Evolutionary conservation across 2,113 vertebrate species (phyloP), one percentile per base, ranked within the genome.

Genomic region (Stegastes partitus): DNA sequence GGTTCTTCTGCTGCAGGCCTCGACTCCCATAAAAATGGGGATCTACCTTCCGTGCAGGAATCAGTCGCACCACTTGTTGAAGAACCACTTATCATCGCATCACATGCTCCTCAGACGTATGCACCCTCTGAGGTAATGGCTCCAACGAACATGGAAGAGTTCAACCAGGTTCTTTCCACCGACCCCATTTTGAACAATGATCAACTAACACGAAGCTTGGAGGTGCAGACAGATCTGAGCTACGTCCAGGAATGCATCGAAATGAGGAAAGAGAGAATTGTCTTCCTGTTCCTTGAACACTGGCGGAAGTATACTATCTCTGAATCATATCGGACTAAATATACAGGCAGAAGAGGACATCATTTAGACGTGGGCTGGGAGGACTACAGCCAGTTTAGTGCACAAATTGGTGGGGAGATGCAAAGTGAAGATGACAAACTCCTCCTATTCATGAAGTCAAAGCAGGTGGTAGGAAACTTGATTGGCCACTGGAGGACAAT

Each of bases 221-320:
- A 94, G 8, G 95, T 89, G 0, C 93, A 94, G 57, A 94, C 95
- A 0, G 95, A 96, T 84, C 79, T 96, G 0, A 95, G 95, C 22
- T 92, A 95, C 3, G 94, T 95, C 1, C 95, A 94, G 39, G 96
- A 97, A 74, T 94, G 89, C 59, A 91, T 96, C 0, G 95, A 97
- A 89, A 96, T 94, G 83, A 95, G 95, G 79, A 98, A 98, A 91
- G 98, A 99, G 65, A 95, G 96, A 42, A 96, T 97, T 5, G 94
- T 97, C 42, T 96, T 95, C 88, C 93, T 99, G 42, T 99, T 99
- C 77, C 90, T 99, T 63, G 96, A 99, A 82, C 97, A 99, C 87
- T 99, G 98, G 98, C 95, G 96, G 77, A 96, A 96, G 82, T 96
- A 96, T 90, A 96, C 96, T 0, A 95, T 96, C 70, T 86, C 91